phyloP scores from a whole-genome alignment of 1,140 invertebrate genomes.

The Diorhabda carinulata region DNA sequence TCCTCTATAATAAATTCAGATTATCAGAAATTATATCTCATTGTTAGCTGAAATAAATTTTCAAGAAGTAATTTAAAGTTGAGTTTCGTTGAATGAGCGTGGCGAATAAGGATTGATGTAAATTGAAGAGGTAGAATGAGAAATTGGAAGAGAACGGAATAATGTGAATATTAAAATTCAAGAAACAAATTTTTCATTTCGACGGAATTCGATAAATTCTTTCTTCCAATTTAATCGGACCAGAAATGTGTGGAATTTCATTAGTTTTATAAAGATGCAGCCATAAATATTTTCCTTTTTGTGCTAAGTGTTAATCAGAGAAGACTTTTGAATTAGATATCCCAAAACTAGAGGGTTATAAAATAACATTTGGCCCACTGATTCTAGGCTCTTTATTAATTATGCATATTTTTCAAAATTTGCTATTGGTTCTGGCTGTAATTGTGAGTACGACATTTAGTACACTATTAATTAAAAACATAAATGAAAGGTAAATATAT shows the following conservation, averaged over 20 bases:
- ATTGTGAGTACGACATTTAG: too few relatives aligned
- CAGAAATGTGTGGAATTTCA: conserved; percentile 9
- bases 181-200: conserved; percentile 22
- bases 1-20: conserved; percentile 16
- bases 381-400: too few relatives aligned
- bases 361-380: too few relatives aligned
- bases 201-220: conserved; percentile 17
- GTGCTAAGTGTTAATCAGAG: neutral
- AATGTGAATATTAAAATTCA: conserved; percentile 25
- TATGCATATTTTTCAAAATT: too few relatives aligned
- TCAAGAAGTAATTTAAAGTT: conserved; percentile 23
- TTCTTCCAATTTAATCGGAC: conserved; percentile 12
- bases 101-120: conserved; percentile 23
- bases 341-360: too few relatives aligned
- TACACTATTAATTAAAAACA: too few relatives aligned
- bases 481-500: too few relatives aligned
- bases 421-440: too few relatives aligned
- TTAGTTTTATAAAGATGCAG: neutral
- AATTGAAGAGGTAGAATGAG: conserved; percentile 20
- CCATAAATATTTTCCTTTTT: conserved; percentile 3
- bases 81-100: conserved; percentile 22
- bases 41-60: conserved; percentile 21
- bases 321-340: neutral
- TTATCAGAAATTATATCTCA: conserved; percentile 18
- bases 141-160: conserved; percentile 19